These are phyloP conservation scores for Rutpela maculata DNA, from an alignment of 2,888 invertebrate genomes.

Conservation along the genomic window DNA sequence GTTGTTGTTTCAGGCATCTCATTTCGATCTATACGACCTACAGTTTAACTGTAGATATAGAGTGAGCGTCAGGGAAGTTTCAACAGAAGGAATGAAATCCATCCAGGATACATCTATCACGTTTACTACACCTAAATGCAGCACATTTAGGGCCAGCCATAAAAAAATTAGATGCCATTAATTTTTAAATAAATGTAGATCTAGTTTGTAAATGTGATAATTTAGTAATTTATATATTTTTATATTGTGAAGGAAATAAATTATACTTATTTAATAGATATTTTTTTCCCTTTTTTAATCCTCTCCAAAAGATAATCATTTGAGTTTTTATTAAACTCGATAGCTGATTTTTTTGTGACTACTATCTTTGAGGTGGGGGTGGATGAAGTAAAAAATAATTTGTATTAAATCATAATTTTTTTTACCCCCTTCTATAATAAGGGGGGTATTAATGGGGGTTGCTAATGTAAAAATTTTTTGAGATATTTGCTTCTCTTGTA, in stretches of 20 bases:
- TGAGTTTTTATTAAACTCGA: no score
- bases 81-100: conserved; percentile 63
- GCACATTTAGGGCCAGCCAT: conserved; percentile 57
- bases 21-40: conserved; percentile 77
- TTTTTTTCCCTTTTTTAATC: background rate
- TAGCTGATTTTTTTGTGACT: no score
- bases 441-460: no score
- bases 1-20: conserved; percentile 75
- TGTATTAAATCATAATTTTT: no score
- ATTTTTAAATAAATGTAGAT: conserved; percentile 26
- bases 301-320: background rate
- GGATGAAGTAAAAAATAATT: no score
- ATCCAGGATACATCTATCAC: conserved; percentile 74
- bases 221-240: conserved; percentile 41
- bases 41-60: conserved; percentile 78
- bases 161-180: conserved; percentile 53
- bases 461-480: no score
- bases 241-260: conserved; percentile 41
- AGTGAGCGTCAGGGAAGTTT: conserved; percentile 75
- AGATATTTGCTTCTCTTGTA: no score
- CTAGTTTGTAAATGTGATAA: conserved; percentile 40
- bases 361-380: no score
- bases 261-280: conserved; percentile 19
- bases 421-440: no score
- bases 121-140: conserved; percentile 76